phyloP scores from a whole-genome alignment of 2,113 vertebrate species.

The Neodon shergylaensis region DNA sequence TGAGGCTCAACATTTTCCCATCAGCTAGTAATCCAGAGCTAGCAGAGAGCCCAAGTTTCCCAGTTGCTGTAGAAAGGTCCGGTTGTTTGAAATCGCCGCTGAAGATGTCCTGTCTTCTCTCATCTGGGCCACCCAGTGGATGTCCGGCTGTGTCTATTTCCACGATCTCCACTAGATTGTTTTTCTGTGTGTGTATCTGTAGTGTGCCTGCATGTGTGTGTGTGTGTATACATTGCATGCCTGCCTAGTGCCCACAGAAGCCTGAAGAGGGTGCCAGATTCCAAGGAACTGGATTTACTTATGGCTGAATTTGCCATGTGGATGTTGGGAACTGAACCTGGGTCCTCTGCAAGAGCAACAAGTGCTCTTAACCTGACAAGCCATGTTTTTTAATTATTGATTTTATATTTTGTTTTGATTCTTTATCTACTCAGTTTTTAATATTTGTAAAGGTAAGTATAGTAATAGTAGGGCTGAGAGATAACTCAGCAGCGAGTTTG shows the following conservation, averaged over 20 bases:
- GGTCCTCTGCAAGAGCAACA: not conserved
- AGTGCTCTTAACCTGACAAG: not conserved
- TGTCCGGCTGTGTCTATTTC: not conserved
- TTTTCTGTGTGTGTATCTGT: not conserved
- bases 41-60: not conserved
- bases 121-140: not conserved
- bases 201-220: not conserved
- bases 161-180: not conserved
- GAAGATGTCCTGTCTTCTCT: too few relatives aligned
- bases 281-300: not conserved
- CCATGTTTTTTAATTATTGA: not conserved
- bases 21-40: not conserved
- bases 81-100: not conserved
- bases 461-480: not conserved
- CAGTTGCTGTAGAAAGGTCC: not conserved
- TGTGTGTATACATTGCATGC: not conserved
- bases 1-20: not conserved
- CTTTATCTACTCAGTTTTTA: not conserved
- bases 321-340: not conserved
- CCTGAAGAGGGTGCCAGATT: not conserved
- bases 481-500: not conserved
- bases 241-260: not conserved
- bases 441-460: not conserved
- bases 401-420: not conserved
- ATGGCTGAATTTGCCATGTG: not conserved